phyloP scores from a whole-genome alignment of 30 jellyfish, hydroid and myxozoan genomes.

The Pelagia noctiluca region DNA sequence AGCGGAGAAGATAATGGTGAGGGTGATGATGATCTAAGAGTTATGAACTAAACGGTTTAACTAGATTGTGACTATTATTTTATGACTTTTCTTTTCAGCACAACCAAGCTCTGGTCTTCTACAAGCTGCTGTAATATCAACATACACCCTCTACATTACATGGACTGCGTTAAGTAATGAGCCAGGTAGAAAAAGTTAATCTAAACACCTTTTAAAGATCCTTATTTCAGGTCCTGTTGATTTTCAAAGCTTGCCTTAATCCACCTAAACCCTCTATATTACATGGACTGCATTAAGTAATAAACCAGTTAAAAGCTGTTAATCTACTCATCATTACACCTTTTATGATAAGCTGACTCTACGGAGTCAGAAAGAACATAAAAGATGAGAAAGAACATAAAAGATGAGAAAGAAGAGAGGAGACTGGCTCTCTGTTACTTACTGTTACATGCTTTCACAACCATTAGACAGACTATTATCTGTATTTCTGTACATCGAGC shows the following conservation, averaged over 20 bases:
- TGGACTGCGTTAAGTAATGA: conserved; percentile 94
- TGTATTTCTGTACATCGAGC: too few species aligned
- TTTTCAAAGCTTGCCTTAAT: background rate
- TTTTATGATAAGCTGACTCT: too few species aligned
- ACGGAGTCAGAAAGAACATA: too few species aligned
- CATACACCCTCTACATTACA: conserved; percentile 77
- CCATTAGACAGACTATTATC: background rate
- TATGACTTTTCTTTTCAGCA: conserved; percentile 26
- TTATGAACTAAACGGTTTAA: background rate
- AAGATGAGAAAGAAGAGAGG: too few species aligned
- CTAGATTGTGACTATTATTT: background rate
- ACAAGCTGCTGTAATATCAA: conserved; percentile 87
- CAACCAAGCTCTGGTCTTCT: conserved; percentile 94
- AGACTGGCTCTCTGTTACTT: too few species aligned
- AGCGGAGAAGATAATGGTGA: too few species aligned
- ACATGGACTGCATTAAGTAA: conserved; percentile 93
- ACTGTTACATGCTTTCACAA: background rate
- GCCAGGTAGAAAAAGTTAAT: conserved; percentile 55
- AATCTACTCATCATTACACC: background rate
- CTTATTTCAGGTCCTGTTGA: conserved; percentile 3
- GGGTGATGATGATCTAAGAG: too few species aligned
- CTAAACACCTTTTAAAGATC: background rate
- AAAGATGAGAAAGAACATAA: too few species aligned
- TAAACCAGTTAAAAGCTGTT: conserved; percentile 68
- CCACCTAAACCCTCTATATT: conserved; percentile 72